phyloP scores from a whole-genome alignment of 2,113 vertebrate species.

The Tupaia tana region DNA sequence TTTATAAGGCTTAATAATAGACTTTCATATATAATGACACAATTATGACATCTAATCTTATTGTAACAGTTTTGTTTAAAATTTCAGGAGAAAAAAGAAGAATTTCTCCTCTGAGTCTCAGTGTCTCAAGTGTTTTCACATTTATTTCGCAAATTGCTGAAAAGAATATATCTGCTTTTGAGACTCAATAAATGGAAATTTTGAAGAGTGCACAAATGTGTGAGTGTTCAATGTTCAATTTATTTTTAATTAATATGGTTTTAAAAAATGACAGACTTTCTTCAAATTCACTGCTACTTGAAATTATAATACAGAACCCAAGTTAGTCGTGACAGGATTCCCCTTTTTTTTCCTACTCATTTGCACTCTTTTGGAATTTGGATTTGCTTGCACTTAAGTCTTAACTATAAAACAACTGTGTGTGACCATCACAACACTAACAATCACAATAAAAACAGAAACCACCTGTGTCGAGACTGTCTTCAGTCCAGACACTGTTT shows the following conservation, averaged over 20 bases:
- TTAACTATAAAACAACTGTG: not conserved
- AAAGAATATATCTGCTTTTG: constrained; percentile 30
- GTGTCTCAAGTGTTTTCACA: constrained; percentile 57
- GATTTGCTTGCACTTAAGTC: not conserved
- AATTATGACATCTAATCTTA: constrained; percentile 51
- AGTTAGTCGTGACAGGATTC: not conserved
- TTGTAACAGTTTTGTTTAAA: constrained; percentile 67
- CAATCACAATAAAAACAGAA: not conserved
- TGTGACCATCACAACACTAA: not conserved
- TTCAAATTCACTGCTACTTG: constrained; percentile 42
- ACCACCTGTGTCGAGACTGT: no score
- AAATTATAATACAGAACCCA: not conserved
- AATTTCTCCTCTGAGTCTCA: constrained; percentile 28
- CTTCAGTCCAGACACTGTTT: not conserved
- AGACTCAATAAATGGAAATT: constrained; percentile 47
- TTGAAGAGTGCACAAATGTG: constrained; percentile 32
- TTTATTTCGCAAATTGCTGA: constrained; percentile 64
- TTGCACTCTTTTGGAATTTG: not conserved
- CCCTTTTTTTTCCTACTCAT: not conserved
- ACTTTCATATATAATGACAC: constrained; percentile 55
- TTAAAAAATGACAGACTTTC: constrained; percentile 33
- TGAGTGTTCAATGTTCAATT: constrained; percentile 36
- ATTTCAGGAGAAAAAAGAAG: constrained; percentile 23
- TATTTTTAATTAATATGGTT: constrained; percentile 57
- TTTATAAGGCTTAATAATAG: constrained; percentile 73